These are phyloP conservation scores for Acanthisitta chloris DNA, from an alignment of 2,113 vertebrate genomes.

Conservation along the genomic window DNA sequence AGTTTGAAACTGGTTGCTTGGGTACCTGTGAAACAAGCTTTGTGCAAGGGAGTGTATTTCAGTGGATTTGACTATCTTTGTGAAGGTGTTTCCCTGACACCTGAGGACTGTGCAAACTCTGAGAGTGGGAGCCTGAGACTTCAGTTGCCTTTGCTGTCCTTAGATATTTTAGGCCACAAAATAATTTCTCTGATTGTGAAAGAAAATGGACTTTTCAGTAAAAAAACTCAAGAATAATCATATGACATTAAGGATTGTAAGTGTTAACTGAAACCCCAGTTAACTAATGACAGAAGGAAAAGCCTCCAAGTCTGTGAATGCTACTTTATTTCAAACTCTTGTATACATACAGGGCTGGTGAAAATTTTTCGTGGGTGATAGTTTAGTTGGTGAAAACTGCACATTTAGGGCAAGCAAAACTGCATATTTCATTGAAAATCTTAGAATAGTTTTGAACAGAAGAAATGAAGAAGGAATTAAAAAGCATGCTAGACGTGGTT, in stretches of 20 bases:
- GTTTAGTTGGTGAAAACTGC: not conserved
- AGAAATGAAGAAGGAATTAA: not conserved
- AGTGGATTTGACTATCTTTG: not conserved
- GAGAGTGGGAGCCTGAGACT: not conserved
- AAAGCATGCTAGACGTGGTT: not conserved
- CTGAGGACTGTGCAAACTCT: not conserved
- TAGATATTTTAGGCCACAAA: not conserved
- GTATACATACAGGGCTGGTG: not conserved
- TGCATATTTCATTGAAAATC: not conserved
- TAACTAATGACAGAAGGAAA: not conserved
- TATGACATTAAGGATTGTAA: not conserved
- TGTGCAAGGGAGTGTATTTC: not conserved
- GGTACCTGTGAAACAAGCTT: conserved; percentile 12
- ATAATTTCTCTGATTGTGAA: not conserved
- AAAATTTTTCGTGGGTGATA: not conserved
- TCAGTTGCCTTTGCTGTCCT: not conserved
- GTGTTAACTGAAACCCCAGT: not conserved
- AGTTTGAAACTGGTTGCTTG: not conserved
- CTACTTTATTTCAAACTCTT: not conserved
- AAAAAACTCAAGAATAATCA: not conserved
- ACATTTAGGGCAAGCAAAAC: not conserved
- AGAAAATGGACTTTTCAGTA: not conserved
- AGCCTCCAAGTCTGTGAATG: not conserved
- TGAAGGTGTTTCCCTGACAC: not conserved
- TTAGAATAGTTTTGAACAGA: not conserved